phyloP scores from a whole-genome alignment of 2,888 invertebrate species.

The Tachina fera region DNA sequence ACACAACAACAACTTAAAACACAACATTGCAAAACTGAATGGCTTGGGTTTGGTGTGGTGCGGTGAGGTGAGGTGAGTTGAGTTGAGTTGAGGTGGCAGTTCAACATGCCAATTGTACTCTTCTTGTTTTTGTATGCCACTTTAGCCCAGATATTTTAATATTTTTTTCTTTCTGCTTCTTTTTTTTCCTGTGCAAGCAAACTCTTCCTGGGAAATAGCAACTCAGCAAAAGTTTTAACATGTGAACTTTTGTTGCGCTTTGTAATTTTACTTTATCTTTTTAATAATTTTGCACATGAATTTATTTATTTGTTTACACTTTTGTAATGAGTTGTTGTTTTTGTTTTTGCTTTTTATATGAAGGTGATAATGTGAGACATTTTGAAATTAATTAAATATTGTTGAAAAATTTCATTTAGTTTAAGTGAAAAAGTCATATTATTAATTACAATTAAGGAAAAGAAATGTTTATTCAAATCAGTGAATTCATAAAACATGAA shows the following conservation, averaged over 20 bases:
- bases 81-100: background rate
- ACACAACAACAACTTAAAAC: constrained; percentile 23
- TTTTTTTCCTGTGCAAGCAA: background rate
- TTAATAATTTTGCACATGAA: background rate
- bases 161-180: background rate
- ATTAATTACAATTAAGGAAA: too few species aligned
- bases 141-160: background rate
- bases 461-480: too few species aligned
- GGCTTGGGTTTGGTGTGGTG: background rate
- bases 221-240: constrained; percentile 29
- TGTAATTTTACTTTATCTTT: constrained; percentile 11
- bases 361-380: constrained; percentile 17
- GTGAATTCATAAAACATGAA: too few species aligned
- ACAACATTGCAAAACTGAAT: background rate
- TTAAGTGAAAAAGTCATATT: background rate
- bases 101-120: constrained; percentile 10
- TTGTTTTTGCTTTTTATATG: background rate
- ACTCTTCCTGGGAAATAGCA: background rate
- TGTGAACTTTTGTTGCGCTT: constrained; percentile 26
- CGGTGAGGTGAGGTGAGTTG: background rate
- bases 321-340: background rate
- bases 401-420: background rate
- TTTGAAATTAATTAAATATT: constrained; percentile 9
- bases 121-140: constrained; percentile 19
- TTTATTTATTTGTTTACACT: constrained; percentile 17